A percentile compares a stretch with the other conserved stretches of the same genome.
Conservation (phyloP, 2,113 vertebrate genomes). For the Albula glossodonta region DNA sequence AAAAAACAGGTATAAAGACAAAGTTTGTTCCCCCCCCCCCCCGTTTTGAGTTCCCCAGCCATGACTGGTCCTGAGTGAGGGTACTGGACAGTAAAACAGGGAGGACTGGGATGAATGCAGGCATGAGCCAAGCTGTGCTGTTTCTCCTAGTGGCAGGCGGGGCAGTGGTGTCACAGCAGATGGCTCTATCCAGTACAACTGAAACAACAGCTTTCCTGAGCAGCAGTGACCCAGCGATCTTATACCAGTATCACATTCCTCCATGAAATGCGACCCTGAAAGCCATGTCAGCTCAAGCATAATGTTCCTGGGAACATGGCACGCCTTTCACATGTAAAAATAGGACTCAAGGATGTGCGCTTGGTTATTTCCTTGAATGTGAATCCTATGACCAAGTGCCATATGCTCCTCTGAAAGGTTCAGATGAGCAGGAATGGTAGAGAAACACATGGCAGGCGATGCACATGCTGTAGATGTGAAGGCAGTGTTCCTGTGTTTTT, state of each 20-base stretch:
- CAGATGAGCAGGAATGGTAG: not conserved
- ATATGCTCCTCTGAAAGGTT: not conserved
- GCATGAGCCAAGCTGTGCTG: not conserved
- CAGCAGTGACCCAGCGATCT: not conserved
- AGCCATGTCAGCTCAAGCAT: not conserved
- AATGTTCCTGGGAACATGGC: not conserved
- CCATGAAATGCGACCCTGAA: not conserved
- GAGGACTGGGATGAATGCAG: not conserved
- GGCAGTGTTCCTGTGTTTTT: not conserved
- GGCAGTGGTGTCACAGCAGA: not conserved
- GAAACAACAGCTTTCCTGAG: not conserved
- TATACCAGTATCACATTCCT: not conserved
- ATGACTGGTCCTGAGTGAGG: no score
- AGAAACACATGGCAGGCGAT: not conserved
- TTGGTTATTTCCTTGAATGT: not conserved
- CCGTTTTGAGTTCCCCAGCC: no score
- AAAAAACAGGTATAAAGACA: no score
- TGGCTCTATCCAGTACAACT: not conserved
- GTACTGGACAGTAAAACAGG: no score
- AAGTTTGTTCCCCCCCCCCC: no score
- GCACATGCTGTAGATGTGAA: not conserved
- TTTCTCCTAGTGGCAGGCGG: not conserved
- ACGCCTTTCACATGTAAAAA: constrained; percentile 1
- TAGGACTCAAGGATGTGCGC: not conserved
- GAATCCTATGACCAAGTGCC: not conserved